Evolutionary conservation across 2,113 vertebrate genomes (phyloP).

Genomic region (Prolemur simus): DNA sequence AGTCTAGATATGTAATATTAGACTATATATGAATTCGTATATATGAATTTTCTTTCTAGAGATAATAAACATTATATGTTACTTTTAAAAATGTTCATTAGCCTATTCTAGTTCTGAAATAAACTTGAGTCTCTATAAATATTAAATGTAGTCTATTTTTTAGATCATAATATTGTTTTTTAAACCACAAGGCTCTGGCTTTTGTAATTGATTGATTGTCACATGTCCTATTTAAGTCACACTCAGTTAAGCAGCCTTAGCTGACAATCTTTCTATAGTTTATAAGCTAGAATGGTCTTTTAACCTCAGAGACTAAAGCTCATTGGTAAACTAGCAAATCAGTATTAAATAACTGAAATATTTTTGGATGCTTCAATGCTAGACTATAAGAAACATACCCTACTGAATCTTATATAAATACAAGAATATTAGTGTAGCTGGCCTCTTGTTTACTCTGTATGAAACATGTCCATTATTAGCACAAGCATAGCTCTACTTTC

Average conservation of each 20-base stretch:
- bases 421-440: not conserved
- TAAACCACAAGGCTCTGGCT: not conserved
- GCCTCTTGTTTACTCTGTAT: not conserved
- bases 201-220: not conserved
- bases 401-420: not conserved
- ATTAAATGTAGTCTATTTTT: constrained; percentile 26
- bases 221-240: constrained; percentile 22
- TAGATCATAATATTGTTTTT: not conserved
- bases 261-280: not conserved
- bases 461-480: not conserved
- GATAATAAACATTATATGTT: not conserved
- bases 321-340: not conserved
- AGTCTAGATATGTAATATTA: not conserved
- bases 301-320: not conserved
- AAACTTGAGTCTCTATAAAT: not conserved
- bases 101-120: constrained; percentile 16
- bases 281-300: not conserved
- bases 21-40: not conserved
- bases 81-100: not conserved
- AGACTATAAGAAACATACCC: not conserved
- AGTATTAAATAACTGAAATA: not conserved
- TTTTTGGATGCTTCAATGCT: not conserved
- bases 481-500: not conserved
- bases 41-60: constrained; percentile 4
- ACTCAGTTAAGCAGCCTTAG: not conserved